These are phyloP conservation scores for Caenorhabditis wallacei DNA, from an alignment of 2,888 invertebrate genomes.

Conservation along the genomic window DNA sequence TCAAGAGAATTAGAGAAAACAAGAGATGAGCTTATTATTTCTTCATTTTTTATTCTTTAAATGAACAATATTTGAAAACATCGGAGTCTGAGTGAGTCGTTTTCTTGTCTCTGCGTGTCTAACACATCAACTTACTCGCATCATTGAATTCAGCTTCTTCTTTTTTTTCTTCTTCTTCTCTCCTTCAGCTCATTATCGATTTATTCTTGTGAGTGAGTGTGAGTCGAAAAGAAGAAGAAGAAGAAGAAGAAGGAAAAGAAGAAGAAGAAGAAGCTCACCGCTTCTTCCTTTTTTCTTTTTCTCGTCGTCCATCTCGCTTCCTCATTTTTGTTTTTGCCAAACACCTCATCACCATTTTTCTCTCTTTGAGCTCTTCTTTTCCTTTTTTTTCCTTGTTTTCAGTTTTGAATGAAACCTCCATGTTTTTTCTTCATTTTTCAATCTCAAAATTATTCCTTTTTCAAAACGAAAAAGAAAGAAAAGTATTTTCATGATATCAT, in stretches of 20 bases:
- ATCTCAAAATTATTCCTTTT: background rate
- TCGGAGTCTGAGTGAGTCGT: slow-evolving; percentile 16
- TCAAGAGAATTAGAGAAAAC: background rate
- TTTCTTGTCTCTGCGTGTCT: slow-evolving; percentile 42
- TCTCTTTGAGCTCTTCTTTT: slow-evolving; percentile 12
- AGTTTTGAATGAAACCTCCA: slow-evolving; percentile 9
- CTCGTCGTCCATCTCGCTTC: slow-evolving; percentile 35
- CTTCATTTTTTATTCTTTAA: background rate
- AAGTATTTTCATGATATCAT: background rate
- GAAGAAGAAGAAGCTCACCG: slow-evolving; percentile 14
- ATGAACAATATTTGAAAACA: background rate
- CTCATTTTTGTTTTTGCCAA: slow-evolving; percentile 47
- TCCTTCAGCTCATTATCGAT: slow-evolving; percentile 12
- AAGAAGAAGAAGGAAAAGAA: no score
- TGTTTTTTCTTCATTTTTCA: slow-evolving; percentile 11
- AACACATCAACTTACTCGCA: slow-evolving; percentile 39
- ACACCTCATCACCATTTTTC: slow-evolving; percentile 46
- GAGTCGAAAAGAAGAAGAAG: slow-evolving; percentile 11
- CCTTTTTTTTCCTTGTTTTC: slow-evolving; percentile 2
- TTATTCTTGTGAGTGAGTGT: slow-evolving; percentile 37
- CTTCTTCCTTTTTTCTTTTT: slow-evolving; percentile 17
- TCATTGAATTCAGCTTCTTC: slow-evolving; percentile 45
- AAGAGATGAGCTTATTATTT: background rate
- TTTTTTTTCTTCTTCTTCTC: slow-evolving; percentile 31
- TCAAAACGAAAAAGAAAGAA: background rate